Base-by-base conservation (phyloP, 1,140 invertebrate genomes). In the Drosophila seguyi region DNA sequence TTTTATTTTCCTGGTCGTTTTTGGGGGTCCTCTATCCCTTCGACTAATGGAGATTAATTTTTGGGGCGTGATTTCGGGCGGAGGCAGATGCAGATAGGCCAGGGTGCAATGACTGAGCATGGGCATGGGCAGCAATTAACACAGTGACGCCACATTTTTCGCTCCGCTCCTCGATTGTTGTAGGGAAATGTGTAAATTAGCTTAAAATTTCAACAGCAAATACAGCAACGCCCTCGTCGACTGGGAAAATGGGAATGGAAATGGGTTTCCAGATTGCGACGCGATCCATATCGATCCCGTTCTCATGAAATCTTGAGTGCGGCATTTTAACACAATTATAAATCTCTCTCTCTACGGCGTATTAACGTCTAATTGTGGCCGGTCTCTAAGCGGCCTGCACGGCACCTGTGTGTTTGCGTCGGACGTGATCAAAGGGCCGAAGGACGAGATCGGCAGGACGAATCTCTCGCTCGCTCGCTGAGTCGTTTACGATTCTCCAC, bases 261-360 rank as follows among this genome's bases (percentile, higher is more conserved):
- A 50, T 66, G 59, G 57, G 41, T 39, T 36, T 53, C 50, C 50
- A 22, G 52, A 34, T 50, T 61, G 52, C 48, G 56, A 45, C 25
- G 25, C 63, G 62, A 78, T 86, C 45, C n/a, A 69, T 55, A 75
- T 82, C 76, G 66, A 53, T 72, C 11, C 39, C 61, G 44, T 86
- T 86, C 82, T 79, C 78, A 79, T 86, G 82, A 79, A 86, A 79
- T 71, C 34, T 47, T 55, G 56, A 85, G 75, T 76, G 82, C 78
- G 45, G 76, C 62, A 72, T 86, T 87, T 87, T 87, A 87, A 87
- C 83, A 87, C 83, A 81, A 90, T 88, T 90, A 90, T 90, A 88
- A 88, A 90, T 90, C 85, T 80, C 56, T 71, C 59, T 59, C 42
- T n/a, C n/a, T n/a, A n/a, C 65, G 79, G 47, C 77, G 61, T 88